phyloP scores from a whole-genome alignment of 2,888 invertebrate species.

The Tipula unca region DNA sequence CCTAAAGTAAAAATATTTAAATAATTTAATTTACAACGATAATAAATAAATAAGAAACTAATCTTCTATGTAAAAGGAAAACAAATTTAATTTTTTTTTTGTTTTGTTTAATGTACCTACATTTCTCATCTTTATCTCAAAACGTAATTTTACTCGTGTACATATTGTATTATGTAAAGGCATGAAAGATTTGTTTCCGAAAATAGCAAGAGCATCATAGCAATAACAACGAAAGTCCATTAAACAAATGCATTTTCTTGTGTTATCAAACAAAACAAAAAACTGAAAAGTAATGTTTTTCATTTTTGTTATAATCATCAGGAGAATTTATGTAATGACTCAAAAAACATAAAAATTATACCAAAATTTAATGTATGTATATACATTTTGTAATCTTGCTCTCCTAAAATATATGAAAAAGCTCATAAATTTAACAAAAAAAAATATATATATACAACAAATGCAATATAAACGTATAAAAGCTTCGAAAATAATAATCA shows the following conservation, averaged over 20 bases:
- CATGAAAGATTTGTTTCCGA: background rate
- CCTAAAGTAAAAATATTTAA: background rate
- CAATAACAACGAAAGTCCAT: background rate
- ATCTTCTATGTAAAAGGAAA: background rate
- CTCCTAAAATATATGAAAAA: background rate
- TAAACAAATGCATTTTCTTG: conserved; percentile 14
- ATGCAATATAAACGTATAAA: background rate
- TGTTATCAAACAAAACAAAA: background rate
- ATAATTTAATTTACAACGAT: background rate
- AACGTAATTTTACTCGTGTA: background rate
- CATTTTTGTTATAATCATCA: background rate
- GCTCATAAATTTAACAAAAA: background rate
- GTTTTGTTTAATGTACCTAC: background rate
- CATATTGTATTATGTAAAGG: background rate
- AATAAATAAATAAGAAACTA: background rate
- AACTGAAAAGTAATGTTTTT: too few species aligned
- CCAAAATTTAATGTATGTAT: background rate
- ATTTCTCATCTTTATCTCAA: background rate
- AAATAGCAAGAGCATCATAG: too few species aligned
- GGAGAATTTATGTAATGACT: background rate
- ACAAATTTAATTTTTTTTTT: background rate
- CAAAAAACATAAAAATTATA: background rate
- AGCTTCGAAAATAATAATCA: background rate
- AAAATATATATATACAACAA: background rate
- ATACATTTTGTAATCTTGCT: background rate